Evolutionary conservation across 1,140 invertebrate genomes (phyloP).

Genomic region (Protaetia brevitarsis): DNA sequence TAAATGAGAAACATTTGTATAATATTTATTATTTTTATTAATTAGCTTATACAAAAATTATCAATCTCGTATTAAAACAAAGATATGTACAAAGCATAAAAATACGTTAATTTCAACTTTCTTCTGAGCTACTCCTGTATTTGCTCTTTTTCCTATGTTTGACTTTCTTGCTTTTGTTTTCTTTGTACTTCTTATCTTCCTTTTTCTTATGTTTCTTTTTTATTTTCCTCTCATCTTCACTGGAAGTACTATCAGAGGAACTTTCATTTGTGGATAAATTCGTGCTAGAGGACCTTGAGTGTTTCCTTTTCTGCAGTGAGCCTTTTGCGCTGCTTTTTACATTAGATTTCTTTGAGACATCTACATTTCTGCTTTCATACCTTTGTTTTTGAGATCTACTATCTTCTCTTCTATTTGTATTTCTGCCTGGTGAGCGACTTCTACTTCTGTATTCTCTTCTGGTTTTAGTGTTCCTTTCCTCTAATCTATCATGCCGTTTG

Average conservation of each 20-base stretch:
- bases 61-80: too few relatives aligned
- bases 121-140: not conserved
- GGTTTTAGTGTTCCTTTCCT: not conserved
- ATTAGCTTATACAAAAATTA: too few relatives aligned
- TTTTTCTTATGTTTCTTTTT: slow-evolving; percentile 10
- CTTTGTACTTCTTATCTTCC: not conserved
- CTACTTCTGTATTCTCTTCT: not conserved
- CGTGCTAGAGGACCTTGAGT: not conserved
- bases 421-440: not conserved
- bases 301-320: not conserved
- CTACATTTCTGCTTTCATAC: not conserved
- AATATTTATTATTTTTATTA: too few relatives aligned
- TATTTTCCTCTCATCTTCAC: not conserved
- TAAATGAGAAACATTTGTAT: too few relatives aligned
- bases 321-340: not conserved
- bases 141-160: slow-evolving; percentile 10
- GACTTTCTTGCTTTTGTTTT: not conserved
- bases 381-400: not conserved
- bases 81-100: too few relatives aligned
- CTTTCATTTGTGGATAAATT: not conserved
- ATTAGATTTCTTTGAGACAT: not conserved
- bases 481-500: not conserved
- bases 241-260: not conserved
- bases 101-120: too few relatives aligned
- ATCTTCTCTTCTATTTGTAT: not conserved